A percentile compares a stretch with the other conserved stretches of the same genome.
phyloP scores from a whole-genome alignment of 2,113 vertebrate genomes.

The Sula dactylatra region DNA sequence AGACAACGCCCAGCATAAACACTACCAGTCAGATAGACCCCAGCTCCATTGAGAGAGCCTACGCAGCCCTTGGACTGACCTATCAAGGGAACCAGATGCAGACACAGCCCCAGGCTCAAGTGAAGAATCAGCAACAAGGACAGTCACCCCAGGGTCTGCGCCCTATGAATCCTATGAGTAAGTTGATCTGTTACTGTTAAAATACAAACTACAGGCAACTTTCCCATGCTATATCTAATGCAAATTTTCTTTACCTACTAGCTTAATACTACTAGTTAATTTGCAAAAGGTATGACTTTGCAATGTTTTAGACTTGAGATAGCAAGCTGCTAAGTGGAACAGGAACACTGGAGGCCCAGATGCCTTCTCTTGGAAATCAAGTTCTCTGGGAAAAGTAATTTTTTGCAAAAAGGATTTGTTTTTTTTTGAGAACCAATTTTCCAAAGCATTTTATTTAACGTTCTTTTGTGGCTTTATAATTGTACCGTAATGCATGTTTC shows the following conservation, averaged over 20 bases:
- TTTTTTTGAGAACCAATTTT: background rate
- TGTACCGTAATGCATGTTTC: background rate
- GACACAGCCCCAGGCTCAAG: slow-evolving; percentile 82
- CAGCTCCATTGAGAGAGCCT: slow-evolving; percentile 96
- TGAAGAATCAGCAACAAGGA: slow-evolving; percentile 77
- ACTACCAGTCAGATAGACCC: slow-evolving; percentile 95
- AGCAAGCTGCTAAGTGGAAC: background rate
- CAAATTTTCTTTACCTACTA: background rate
- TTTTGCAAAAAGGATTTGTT: background rate
- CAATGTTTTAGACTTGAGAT: background rate
- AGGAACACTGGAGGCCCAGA: background rate
- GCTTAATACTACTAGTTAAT: background rate
- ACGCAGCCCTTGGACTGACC: slow-evolving; percentile 93
- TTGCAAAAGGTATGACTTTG: background rate
- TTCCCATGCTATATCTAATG: background rate
- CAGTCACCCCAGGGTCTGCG: slow-evolving; percentile 84
- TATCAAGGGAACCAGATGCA: slow-evolving; percentile 94
- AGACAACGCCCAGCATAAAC: slow-evolving; percentile 84
- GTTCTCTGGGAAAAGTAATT: background rate
- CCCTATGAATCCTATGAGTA: slow-evolving; percentile 86
- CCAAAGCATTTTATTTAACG: background rate
- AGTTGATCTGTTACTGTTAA: slow-evolving; percentile 42
- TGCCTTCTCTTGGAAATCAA: background rate
- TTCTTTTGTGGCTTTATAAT: background rate
- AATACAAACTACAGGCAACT: background rate